Percentiles rank a stretch among this genome's conserved stretches.
These are phyloP conservation scores for Podabrus alpinus DNA, from an alignment of 2,888 invertebrate genomes.

Conservation along the genomic window DNA sequence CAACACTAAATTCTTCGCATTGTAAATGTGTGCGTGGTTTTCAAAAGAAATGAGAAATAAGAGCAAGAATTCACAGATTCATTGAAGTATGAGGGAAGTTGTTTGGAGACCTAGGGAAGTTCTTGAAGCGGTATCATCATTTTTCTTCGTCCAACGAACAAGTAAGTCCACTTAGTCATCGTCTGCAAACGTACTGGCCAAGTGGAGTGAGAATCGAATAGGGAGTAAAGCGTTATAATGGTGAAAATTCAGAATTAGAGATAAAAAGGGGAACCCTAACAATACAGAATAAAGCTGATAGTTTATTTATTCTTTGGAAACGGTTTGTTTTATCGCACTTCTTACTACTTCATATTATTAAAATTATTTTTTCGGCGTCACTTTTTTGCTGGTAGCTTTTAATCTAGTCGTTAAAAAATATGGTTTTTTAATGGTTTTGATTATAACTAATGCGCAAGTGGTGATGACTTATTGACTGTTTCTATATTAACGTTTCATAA, in stretches of 20 bases:
- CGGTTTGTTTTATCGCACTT: neutral
- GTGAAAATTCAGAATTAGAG: conserved; percentile 32
- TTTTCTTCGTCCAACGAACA: conserved; percentile 60
- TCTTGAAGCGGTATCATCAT: conserved; percentile 58
- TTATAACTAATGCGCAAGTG: neutral
- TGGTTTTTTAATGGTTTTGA: neutral
- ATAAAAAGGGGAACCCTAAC: conserved; percentile 9
- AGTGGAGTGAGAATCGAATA: conserved; percentile 32
- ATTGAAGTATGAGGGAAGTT: conserved; percentile 48
- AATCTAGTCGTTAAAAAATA: neutral
- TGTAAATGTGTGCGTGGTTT: neutral
- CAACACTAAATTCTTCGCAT: neutral
- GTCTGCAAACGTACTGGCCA: conserved; percentile 46
- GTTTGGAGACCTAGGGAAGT: conserved; percentile 51
- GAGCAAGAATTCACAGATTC: conserved; percentile 48
- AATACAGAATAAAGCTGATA: neutral
- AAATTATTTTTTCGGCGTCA: neutral
- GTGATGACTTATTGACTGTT: neutral
- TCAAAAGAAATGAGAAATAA: conserved; percentile 36
- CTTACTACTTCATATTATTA: neutral
- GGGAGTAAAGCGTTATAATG: conserved; percentile 39
- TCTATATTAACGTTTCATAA: neutral
- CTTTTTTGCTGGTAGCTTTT: neutral
- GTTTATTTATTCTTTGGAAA: neutral
- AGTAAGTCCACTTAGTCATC: conserved; percentile 62